Percentiles rank a stretch among this genome's conserved stretches.
These are phyloP conservation scores for Lepidurus couesii DNA, from an alignment of 1,140 invertebrate species.

Conservation along the genomic window DNA sequence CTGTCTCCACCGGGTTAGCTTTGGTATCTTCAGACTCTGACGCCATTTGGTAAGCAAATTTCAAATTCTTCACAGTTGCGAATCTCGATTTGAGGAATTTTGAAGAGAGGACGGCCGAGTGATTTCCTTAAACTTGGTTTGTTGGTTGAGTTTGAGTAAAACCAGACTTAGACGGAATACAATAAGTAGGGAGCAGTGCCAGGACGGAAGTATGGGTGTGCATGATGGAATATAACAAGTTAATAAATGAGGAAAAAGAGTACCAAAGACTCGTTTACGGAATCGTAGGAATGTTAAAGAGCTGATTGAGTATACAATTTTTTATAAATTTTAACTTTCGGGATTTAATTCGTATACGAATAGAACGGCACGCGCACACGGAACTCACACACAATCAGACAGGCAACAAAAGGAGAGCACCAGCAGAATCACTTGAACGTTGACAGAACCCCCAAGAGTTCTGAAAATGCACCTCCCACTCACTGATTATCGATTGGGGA, in stretches of 20 bases:
- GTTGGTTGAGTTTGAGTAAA: neutral
- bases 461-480: slow-evolving; percentile 21
- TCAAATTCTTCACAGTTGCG: neutral
- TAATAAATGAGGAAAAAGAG: neutral
- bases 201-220: slow-evolving; percentile 14
- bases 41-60: neutral
- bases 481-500: slow-evolving; percentile 18
- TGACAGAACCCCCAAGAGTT: neutral
- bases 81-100: neutral
- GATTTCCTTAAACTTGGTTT: neutral
- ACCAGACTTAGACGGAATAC: neutral
- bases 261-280: neutral
- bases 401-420: slow-evolving; percentile 11
- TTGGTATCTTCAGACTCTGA: neutral
- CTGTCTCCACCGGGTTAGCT: neutral
- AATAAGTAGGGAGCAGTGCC: slow-evolving; percentile 12
- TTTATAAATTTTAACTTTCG: neutral
- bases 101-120: neutral
- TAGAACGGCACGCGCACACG: neutral
- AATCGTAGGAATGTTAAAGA: neutral
- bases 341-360: neutral
- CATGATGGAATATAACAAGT: slow-evolving; percentile 10
- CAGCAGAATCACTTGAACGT: slow-evolving; percentile 9
- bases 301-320: neutral
- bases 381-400: neutral